Base-by-base conservation (phyloP, 1,140 invertebrate genomes). In the Papilio machaon region DNA sequence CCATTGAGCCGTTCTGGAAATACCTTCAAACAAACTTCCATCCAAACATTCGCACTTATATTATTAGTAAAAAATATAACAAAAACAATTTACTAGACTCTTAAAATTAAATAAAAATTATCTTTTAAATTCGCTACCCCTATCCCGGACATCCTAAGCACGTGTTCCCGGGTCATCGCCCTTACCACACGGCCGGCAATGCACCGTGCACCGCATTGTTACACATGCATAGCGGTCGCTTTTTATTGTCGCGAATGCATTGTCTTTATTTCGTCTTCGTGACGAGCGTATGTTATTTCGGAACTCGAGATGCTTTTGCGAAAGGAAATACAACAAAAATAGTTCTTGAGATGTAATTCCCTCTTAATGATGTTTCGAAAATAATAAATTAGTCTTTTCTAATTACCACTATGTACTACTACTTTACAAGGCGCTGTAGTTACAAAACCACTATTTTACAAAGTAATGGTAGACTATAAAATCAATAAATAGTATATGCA, bases 181-280 rank as follows among this genome's bases (percentile, higher is more conserved):
- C 74, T 30, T 13, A 47, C 43, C 74, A 19, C 74, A 76, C 47
- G 74, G 17, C 13, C 74, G n/a, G 74, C 43, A 43, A 74, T 76
- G 74, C 74, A 76, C 23, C 74, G 74, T 52, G 74, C 74, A 76
- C 52, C 19, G 64, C 64, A 70, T 76, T 76, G 74, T 76, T 76
- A 76, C 43, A 30, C 74, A 35, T 70, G 64, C 64, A 35, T 76
- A 76, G 74, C 74, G 46, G 74, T 76, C 47, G 49, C 46, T 74
- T 74, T 74, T 76, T 74, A 74, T 74, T 76, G 46, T 30, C 46
- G 46, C 74, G 23, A 52, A 19, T 23, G 5, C 43, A 15, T 46
- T 52, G 43, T 76, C 74, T 76, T 52, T 76, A 76, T 70, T 35
- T 70, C 30, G 13, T 70, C 64, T 70, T 35, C 64, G 23, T 70